These are phyloP conservation scores for Euclidia mi DNA, from an alignment of 2,888 invertebrate species.

Conservation along the genomic window DNA sequence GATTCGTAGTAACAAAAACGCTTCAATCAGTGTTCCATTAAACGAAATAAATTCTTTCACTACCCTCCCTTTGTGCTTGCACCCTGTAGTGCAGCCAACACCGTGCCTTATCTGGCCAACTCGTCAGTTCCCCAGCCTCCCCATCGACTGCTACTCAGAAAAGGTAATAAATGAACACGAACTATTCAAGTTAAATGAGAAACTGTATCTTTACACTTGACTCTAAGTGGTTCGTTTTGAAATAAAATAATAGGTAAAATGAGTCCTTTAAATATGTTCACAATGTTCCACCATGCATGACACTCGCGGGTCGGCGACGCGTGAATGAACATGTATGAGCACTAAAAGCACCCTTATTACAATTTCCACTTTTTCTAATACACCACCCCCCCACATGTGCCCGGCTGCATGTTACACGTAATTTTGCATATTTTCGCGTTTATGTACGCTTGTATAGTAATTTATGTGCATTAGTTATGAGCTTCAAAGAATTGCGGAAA, in stretches of 20 bases:
- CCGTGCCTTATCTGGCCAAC: slow-evolving; percentile 73
- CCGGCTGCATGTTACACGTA: slow-evolving; percentile 70
- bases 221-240: background rate
- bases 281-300: slow-evolving; percentile 6
- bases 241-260: slow-evolving; percentile 4
- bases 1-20: background rate
- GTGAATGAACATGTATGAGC: slow-evolving; percentile 59
- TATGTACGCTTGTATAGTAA: slow-evolving; percentile 74
- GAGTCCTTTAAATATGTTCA: slow-evolving; percentile 2
- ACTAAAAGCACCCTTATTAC: slow-evolving; percentile 65
- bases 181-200: background rate
- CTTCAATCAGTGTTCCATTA: slow-evolving; percentile 16
- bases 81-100: slow-evolving; percentile 30
- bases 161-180: slow-evolving; percentile 31
- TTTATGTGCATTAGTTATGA: slow-evolving; percentile 80
- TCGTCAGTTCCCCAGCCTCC: slow-evolving; percentile 53
- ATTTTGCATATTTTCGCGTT: slow-evolving; percentile 77
- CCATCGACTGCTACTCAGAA: slow-evolving; percentile 58
- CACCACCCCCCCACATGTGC: slow-evolving; percentile 70
- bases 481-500: slow-evolving; percentile 66
- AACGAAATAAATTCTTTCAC: slow-evolving; percentile 29
- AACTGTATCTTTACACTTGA: slow-evolving; percentile 6
- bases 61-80: slow-evolving; percentile 17
- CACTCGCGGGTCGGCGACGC: slow-evolving; percentile 28
- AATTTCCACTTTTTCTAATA: slow-evolving; percentile 77